phyloP scores from a whole-genome alignment of 2,113 vertebrate genomes.

The Baryphthengus martii region DNA sequence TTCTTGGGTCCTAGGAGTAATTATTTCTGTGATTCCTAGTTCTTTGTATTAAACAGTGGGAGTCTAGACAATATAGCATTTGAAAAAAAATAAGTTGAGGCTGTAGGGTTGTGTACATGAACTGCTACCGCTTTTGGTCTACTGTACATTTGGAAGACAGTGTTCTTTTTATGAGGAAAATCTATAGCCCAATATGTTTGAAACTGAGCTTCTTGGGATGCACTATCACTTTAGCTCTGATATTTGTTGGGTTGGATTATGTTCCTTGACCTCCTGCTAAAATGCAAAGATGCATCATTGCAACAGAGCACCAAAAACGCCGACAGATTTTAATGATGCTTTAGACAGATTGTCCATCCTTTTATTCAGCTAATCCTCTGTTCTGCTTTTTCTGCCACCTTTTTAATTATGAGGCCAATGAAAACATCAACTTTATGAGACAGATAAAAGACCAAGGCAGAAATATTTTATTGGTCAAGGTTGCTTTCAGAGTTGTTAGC shows the following conservation, averaged over 20 bases:
- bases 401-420: not conserved
- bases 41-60: not conserved
- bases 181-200: not conserved
- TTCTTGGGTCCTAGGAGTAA: not conserved
- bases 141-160: not conserved
- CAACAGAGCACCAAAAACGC: not conserved
- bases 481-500: not conserved
- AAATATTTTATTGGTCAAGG: not conserved
- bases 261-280: not conserved
- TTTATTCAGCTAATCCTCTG: not conserved
- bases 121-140: not conserved
- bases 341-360: not conserved
- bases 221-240: not conserved
- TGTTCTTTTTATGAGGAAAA: not conserved
- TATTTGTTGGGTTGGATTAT: not conserved
- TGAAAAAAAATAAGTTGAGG: not conserved
- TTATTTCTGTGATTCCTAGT: not conserved
- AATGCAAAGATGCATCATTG: not conserved
- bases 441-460: not conserved
- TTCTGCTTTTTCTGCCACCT: not conserved
- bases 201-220: not conserved
- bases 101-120: not conserved
- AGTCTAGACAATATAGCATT: not conserved
- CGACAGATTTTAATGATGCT: not conserved
- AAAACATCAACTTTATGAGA: not conserved